Base-by-base conservation (phyloP, 2,888 invertebrate genomes). In the Drosophila multiciliata region DNA sequence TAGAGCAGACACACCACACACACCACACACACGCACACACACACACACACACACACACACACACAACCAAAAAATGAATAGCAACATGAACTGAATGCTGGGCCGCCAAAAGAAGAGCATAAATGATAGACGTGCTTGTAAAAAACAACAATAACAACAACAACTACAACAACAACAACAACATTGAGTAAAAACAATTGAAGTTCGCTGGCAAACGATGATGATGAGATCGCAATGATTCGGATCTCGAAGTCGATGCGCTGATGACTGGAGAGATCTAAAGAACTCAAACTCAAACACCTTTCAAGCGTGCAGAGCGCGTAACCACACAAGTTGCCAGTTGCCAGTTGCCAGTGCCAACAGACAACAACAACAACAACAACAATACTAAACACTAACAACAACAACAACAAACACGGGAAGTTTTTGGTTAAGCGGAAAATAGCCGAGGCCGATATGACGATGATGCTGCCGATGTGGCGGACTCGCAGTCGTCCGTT, bases 271-370 rank as follows among this genome's bases (percentile, higher is more conserved):
- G 81, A 86, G 85, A 86, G 88, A 86, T 86, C 85, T 87, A 86
- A 86, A 86, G 88, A 86, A 87, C 85, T 85, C 87, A 85, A 85
- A 87, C 85, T 87, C 85, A 86, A 86, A 86, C 86, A 89, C 89
- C 87, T 89, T 89, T 86, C 89, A 86, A 83, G 82, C 82, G 84
- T 78, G 75, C 73, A 73, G 71, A 78, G 74, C 81, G 83, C 83
- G 82, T 83, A 83, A 80, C 89, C 86, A 84, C 86, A 86, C 86
- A 86, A 86, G 86, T 86, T 86, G 85, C 87, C 45, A 45, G 86
- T 86, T 86, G 85, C 87, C 45, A 45, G 38, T 50, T 50, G 50
- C 50, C 50, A 50, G 50, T 50, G 50, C 50, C 81, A 77, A 66
- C 81, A 74, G 69, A 62, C 78, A 75, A 59, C 69, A 35, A 26